A percentile compares a stretch with the other conserved stretches of the same genome.
Evolutionary conservation across 2,113 vertebrate species (phyloP).

Genomic region (Lophura nycthemera): DNA sequence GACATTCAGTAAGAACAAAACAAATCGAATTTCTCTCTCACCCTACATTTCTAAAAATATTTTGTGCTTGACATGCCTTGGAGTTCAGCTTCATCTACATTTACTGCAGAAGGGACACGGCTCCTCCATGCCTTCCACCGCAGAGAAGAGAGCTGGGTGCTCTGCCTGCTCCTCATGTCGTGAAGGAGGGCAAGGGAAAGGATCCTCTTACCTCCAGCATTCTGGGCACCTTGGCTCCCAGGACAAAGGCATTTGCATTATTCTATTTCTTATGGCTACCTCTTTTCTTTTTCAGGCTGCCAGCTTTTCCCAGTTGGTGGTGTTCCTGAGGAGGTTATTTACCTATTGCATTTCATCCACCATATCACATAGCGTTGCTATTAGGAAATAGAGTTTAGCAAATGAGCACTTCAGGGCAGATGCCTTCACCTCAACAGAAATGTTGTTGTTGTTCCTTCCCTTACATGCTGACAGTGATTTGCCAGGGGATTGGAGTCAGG

Average conservation of each 20-base stretch:
- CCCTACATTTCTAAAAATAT: background rate
- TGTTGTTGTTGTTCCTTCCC: background rate
- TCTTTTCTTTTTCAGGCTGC: background rate
- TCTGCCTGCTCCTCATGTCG: background rate
- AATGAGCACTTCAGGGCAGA: background rate
- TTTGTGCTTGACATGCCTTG: background rate
- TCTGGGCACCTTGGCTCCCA: background rate
- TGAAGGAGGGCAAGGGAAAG: background rate
- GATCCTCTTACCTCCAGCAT: background rate
- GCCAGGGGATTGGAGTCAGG: background rate
- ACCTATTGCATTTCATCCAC: background rate
- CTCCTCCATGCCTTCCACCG: background rate
- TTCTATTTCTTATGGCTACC: background rate
- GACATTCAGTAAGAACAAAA: background rate
- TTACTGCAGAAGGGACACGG: background rate
- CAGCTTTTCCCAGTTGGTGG: background rate
- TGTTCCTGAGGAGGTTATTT: background rate
- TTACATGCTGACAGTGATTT: rapidly evolving
- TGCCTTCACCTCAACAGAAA: background rate
- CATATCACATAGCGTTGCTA: background rate
- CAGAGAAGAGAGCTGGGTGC: background rate
- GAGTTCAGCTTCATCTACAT: background rate
- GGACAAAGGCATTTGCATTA: background rate
- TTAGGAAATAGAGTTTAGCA: background rate
- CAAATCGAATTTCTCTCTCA: background rate